Evolutionary conservation across 2,113 vertebrate genomes (phyloP), one percentile per base, ranked within the genome.

Genomic region (Amia ocellicauda): DNA sequence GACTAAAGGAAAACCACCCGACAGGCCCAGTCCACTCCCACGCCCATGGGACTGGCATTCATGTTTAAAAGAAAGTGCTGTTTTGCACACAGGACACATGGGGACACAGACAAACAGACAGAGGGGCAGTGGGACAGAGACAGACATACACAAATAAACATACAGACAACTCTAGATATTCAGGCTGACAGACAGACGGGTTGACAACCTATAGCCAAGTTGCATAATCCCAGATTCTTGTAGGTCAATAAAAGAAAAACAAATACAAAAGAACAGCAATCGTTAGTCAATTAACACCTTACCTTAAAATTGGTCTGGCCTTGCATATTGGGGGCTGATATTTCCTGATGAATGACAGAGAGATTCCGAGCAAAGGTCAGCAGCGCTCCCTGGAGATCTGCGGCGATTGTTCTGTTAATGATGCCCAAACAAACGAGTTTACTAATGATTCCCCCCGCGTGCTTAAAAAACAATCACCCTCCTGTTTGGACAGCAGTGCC

Each of bases 341-440:
- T 94, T 91, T 97, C 93, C 89, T 96, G 95, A 97, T 97, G 94
- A 91, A 99, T 96, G 92, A 95, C 88, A 85, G 94, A 94, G 93
- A 99, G 93, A 91, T 94, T 93, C 72, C 66, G 93, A 90, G 92
- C 93, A 95, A 98, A 99, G 95, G 93, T 97, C 94, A 91, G 68
- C 47, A 96, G 88, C 78, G 92, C 93, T 92, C 93, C 93, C 93
- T 88, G 88, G 93, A 96, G 94, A 95, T 93, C 88, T 45, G 88
- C 89, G 43, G 86, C 92, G 80, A 97, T 91, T 77, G 93, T 92
- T 92, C 95, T 98, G 90, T 93, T 96, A 94, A 96, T 85, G 88
- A 94, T 91, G 94, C 83, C 86, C 88, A 91, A 90, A 93, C 86
- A 91, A 91, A 92, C 88, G 89, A 88, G 83, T 90, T 91, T 90